Percentiles rank a stretch among this genome's conserved stretches.
Conservation (phyloP, 2,797 vertebrate species). For the Channallabes apus region DNA sequence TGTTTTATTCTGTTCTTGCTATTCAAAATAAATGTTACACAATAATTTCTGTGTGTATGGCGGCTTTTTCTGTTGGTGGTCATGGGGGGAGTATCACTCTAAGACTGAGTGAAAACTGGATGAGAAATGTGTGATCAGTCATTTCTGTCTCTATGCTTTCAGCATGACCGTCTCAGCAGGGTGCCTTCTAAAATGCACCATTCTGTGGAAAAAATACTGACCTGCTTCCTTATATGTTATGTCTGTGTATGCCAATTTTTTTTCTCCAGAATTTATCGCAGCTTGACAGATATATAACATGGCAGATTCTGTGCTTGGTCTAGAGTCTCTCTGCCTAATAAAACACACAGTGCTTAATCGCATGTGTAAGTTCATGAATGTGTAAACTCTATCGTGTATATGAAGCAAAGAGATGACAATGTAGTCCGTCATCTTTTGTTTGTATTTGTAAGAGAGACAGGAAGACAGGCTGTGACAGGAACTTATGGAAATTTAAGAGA, state of each 20-base stretch:
- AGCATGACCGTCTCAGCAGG: constrained; percentile 26
- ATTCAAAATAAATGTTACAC: constrained; percentile 48
- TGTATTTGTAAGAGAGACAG: constrained; percentile 59
- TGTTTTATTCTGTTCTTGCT: constrained; percentile 46
- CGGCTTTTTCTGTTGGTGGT: constrained; percentile 18
- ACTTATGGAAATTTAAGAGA: constrained; percentile 81
- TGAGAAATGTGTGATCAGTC: constrained; percentile 33
- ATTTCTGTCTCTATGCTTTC: constrained; percentile 24
- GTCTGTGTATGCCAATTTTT: neutral
- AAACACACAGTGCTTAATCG: neutral
- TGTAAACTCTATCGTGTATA: constrained; percentile 8
- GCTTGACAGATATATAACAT: neutral
- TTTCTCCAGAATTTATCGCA: neutral
- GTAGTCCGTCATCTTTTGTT: constrained; percentile 18
- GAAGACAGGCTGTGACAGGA: constrained; percentile 79
- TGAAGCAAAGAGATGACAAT: neutral
- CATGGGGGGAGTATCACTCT: constrained; percentile 18
- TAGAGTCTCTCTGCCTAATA: neutral
- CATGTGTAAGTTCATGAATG: neutral
- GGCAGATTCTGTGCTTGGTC: neutral
- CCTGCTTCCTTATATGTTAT: constrained; percentile 3
- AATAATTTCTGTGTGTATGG: constrained; percentile 38
- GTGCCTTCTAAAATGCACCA: constrained; percentile 3
- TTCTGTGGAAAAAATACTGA: neutral
- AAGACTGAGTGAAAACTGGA: constrained; percentile 34